A percentile compares a stretch with the other conserved stretches of the same genome.
These are phyloP conservation scores for Phainopepla nitens DNA, from an alignment of 2,113 vertebrate species.

Conservation along the genomic window DNA sequence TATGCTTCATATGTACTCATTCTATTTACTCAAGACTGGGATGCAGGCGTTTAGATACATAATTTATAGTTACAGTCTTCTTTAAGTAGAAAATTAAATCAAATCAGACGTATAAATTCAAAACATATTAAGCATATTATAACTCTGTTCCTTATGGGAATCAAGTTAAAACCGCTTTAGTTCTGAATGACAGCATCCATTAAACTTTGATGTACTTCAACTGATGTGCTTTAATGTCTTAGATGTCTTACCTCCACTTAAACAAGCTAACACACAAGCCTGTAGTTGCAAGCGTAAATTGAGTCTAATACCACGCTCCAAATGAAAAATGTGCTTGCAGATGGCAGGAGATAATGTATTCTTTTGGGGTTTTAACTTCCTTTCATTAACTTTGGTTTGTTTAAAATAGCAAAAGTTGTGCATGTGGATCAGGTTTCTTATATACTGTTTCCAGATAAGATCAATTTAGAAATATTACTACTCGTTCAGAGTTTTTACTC, in stretches of 20 bases:
- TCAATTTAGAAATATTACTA: not conserved
- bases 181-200: conserved; percentile 9
- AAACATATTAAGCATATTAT: conserved; percentile 13
- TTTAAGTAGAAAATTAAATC: conserved; percentile 12
- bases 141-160: not conserved
- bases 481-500: not conserved
- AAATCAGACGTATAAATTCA: not conserved
- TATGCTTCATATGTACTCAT: not conserved
- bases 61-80: not conserved
- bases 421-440: not conserved
- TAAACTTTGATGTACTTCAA: conserved; percentile 2
- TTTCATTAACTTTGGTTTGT: not conserved
- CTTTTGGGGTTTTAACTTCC: not conserved
- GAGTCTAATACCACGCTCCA: not conserved
- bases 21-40: not conserved
- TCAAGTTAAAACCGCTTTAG: not conserved
- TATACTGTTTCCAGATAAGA: not conserved
- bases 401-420: not conserved
- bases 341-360: not conserved
- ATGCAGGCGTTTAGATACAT: not conserved
- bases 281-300: not conserved
- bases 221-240: not conserved
- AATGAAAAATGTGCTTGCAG: not conserved
- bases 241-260: not conserved
- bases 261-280: not conserved